Evolutionary conservation across 2,113 vertebrate species (phyloP).

Genomic region (Corapipo altera): DNA sequence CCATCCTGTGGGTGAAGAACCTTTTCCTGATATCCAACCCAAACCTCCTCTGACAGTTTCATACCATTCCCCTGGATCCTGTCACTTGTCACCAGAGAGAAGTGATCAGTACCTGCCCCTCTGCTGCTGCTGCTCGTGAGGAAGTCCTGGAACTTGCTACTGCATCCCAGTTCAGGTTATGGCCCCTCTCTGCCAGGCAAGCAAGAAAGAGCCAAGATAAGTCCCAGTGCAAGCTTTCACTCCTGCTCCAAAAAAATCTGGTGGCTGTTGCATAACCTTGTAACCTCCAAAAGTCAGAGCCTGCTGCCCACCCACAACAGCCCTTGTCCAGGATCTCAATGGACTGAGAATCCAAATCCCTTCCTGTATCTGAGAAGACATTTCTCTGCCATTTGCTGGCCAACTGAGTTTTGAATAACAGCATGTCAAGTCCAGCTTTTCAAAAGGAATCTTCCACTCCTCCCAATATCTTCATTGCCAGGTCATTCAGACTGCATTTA

Average conservation of each 20-base stretch:
- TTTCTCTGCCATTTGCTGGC: background rate
- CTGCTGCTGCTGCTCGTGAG: background rate
- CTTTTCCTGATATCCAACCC: background rate
- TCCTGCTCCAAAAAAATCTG: background rate
- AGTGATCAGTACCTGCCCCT: background rate
- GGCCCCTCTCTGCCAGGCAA: background rate
- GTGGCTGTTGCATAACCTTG: background rate
- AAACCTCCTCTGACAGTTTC: background rate
- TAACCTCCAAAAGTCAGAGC: background rate
- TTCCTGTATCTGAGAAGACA: background rate
- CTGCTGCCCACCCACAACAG: background rate
- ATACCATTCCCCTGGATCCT: fast-evolving
- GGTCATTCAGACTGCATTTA: background rate
- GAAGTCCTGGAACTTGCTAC: background rate
- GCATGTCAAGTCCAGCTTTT: background rate
- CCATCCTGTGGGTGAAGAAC: background rate
- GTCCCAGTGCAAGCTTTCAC: background rate
- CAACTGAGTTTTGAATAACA: background rate
- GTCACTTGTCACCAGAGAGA: background rate
- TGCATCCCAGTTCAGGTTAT: background rate
- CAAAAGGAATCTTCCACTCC: background rate
- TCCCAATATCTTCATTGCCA: background rate
- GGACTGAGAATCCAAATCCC: background rate
- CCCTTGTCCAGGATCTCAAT: fast-evolving
- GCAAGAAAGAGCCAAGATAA: background rate